phyloP scores from a whole-genome alignment of 2,888 invertebrate species.

The Lasius fuliginosus region DNA sequence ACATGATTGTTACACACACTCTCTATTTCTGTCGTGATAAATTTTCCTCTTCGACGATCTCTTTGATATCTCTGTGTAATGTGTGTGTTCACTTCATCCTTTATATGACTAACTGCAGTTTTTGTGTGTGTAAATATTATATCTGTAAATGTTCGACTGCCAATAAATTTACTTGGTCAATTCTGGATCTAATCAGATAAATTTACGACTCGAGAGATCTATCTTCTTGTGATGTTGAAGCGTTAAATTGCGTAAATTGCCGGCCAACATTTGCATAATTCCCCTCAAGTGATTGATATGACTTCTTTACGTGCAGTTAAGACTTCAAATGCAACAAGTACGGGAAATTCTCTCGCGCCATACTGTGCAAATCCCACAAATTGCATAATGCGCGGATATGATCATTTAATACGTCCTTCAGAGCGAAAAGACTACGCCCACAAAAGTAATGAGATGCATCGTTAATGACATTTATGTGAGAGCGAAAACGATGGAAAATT shows the following conservation, averaged over 20 bases:
- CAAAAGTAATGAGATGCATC: constrained; percentile 30
- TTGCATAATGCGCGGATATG: constrained; percentile 47
- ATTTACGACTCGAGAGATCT: neutral
- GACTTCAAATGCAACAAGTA: constrained; percentile 4
- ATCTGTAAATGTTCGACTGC: neutral
- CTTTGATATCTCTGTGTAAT: neutral
- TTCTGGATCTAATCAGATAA: neutral
- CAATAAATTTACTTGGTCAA: neutral
- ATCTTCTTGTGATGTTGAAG: neutral
- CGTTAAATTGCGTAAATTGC: constrained; percentile 20
- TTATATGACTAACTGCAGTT: neutral
- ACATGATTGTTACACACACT: neutral
- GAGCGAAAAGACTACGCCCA: constrained; percentile 18
- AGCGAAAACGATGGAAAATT: neutral
- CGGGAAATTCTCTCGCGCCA: constrained; percentile 16
- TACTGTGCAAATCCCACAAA: constrained; percentile 20
- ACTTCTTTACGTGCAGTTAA: constrained; percentile 25
- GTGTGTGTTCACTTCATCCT: neutral
- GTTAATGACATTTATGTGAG: constrained; percentile 29
- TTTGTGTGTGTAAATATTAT: neutral
- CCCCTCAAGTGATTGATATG: neutral
- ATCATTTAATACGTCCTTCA: constrained; percentile 43
- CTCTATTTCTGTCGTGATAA: neutral
- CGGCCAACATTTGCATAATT: constrained; percentile 28
- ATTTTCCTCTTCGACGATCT: neutral